These are phyloP conservation scores for Eidolon dupreanum DNA, from an alignment of 2,797 vertebrate species.

Conservation along the genomic window DNA sequence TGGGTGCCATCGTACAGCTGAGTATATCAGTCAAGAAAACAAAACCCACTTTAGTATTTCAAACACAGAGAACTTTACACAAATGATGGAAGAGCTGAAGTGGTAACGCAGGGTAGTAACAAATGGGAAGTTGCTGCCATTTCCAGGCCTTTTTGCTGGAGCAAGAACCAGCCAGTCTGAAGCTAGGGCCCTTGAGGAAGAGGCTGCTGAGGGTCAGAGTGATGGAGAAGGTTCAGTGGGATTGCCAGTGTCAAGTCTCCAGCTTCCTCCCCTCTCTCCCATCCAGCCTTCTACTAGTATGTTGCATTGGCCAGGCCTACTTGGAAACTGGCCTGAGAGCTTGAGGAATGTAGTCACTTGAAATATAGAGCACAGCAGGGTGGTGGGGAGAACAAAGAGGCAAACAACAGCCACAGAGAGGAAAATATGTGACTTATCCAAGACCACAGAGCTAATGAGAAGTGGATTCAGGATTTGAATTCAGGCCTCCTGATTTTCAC, in stretches of 20 bases:
- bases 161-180: not conserved
- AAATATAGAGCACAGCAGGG: not conserved
- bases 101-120: too few relatives aligned
- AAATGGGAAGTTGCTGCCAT: not conserved
- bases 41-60: not conserved
- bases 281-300: not conserved
- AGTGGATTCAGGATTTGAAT: not conserved
- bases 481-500: not conserved
- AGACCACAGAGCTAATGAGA: not conserved
- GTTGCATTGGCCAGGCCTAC: not conserved
- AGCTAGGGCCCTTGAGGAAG: not conserved
- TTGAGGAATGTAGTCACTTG: not conserved
- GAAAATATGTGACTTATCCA: not conserved
- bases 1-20: not conserved
- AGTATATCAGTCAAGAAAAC: not conserved
- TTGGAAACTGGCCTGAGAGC: not conserved
- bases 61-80: not conserved
- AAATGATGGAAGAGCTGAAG: not conserved
- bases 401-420: not conserved
- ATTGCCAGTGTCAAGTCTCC: not conserved
- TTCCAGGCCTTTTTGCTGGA: not conserved
- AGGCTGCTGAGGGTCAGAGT: not conserved
- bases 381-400: not conserved
- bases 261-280: not conserved
- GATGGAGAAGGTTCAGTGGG: fast-evolving